Percentiles rank a stretch among this genome's conserved stretches.
These are phyloP conservation scores for Nylanderia fulva DNA, from an alignment of 1,140 invertebrate genomes.

Conservation along the genomic window DNA sequence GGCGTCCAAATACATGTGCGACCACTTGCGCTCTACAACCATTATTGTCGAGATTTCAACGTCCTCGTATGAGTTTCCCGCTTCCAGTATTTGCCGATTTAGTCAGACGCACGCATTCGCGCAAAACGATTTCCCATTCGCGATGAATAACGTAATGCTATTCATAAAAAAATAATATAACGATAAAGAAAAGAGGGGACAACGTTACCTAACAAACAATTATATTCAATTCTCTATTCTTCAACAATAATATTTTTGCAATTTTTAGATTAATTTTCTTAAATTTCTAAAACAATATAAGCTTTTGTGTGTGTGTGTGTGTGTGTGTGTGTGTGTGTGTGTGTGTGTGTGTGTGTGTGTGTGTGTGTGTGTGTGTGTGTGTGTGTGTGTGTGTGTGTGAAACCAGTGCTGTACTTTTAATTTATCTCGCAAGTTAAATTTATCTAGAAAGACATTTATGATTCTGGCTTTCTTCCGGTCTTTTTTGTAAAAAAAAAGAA, in stretches of 20 bases:
- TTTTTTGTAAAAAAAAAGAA: neutral
- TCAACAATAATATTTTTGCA: neutral
- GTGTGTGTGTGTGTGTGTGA: too few species aligned
- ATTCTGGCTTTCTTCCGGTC: neutral
- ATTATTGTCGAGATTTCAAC: conserved; percentile 56
- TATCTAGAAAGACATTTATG: neutral
- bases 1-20: conserved; percentile 50
- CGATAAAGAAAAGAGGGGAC: neutral
- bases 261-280: neutral
- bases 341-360: too few species aligned
- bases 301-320: too few species aligned
- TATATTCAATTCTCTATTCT: neutral
- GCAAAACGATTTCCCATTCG: conserved; percentile 52
- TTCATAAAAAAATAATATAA: neutral
- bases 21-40: conserved; percentile 39
- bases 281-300: neutral
- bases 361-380: too few species aligned
- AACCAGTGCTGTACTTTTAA: neutral
- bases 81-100: conserved; percentile 45
- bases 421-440: conserved; percentile 20
- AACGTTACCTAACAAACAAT: neutral
- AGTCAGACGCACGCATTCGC: conserved; percentile 43
- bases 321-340: too few species aligned
- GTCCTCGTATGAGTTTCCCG: conserved; percentile 46
- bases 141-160: neutral